Evolutionary conservation across 2,888 invertebrate species (phyloP).

Genomic region (Gerris lacustris): DNA sequence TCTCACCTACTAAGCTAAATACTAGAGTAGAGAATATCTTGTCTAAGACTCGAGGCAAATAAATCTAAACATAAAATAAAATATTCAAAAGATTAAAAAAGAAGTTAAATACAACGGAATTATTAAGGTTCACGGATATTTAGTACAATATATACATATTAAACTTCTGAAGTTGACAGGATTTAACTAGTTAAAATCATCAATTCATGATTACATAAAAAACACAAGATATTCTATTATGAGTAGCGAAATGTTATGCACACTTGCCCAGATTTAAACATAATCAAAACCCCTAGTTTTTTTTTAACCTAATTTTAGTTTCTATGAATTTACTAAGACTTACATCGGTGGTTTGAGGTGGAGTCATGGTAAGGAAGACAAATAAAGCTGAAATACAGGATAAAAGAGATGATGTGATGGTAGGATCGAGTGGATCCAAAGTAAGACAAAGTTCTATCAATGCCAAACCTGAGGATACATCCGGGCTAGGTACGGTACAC

Average conservation of each 20-base stretch:
- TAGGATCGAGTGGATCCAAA: conserved; percentile 63
- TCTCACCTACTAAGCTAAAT: conserved; percentile 51
- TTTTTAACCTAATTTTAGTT: too few relatives aligned
- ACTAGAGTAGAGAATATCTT: conserved; percentile 79
- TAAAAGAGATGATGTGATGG: conserved; percentile 68
- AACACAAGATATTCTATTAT: too few relatives aligned
- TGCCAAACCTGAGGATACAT: conserved; percentile 59
- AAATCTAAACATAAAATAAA: conserved; percentile 34
- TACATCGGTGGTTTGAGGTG: conserved; percentile 38
- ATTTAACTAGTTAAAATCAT: too few relatives aligned
- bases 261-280: too few relatives aligned
- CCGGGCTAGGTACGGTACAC: conserved; percentile 58
- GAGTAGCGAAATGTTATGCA: too few relatives aligned
- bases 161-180: too few relatives aligned
- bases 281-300: too few relatives aligned
- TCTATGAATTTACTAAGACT: conserved; percentile 12
- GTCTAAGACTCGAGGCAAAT: conserved; percentile 66
- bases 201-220: too few relatives aligned
- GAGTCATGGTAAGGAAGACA: conserved; percentile 78
- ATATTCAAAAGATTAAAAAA: too few relatives aligned
- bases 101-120: conserved; percentile 42
- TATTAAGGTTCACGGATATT: too few relatives aligned
- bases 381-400: conserved; percentile 86
- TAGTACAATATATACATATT: background rate
- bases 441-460: conserved; percentile 66